A percentile compares a stretch with the other conserved stretches of the same genome.
phyloP scores from a whole-genome alignment of 2,797 vertebrate genomes.

The Anguilla obscura region DNA sequence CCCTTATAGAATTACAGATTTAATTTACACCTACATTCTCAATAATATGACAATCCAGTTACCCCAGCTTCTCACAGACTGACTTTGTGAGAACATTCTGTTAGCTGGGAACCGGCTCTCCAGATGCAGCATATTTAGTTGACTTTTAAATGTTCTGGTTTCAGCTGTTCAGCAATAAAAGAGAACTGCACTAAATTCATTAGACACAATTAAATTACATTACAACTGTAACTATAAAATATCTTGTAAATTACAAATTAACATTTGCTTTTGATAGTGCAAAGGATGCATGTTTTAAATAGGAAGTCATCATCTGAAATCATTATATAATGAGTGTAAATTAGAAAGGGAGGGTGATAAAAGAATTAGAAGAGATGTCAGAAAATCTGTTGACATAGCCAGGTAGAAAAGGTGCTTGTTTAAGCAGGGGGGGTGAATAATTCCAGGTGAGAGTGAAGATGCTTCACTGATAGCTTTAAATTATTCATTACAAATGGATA shows the following conservation, averaged over 20 bases:
- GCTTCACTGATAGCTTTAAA: background rate
- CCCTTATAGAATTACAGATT: background rate
- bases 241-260: background rate
- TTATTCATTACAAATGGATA: background rate
- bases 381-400: background rate
- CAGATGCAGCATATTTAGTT: background rate
- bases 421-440: background rate
- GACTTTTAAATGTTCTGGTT: background rate
- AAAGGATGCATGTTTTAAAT: background rate
- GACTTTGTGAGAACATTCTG: too few relatives aligned
- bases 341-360: background rate
- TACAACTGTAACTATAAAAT: background rate
- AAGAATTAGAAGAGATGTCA: background rate
- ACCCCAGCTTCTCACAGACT: too few relatives aligned
- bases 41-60: background rate
- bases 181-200: background rate
- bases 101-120: too few relatives aligned
- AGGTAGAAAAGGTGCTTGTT: background rate
- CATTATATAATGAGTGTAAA: background rate
- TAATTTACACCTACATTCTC: background rate
- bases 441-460: conserved; percentile 5
- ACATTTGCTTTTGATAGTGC: background rate
- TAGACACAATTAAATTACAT: background rate
- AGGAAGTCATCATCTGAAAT: background rate
- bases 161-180: background rate